These are phyloP conservation scores for Bergia sp. DNA, from an alignment of 92 coral and sea anemone genomes.

Conservation along the genomic window DNA sequence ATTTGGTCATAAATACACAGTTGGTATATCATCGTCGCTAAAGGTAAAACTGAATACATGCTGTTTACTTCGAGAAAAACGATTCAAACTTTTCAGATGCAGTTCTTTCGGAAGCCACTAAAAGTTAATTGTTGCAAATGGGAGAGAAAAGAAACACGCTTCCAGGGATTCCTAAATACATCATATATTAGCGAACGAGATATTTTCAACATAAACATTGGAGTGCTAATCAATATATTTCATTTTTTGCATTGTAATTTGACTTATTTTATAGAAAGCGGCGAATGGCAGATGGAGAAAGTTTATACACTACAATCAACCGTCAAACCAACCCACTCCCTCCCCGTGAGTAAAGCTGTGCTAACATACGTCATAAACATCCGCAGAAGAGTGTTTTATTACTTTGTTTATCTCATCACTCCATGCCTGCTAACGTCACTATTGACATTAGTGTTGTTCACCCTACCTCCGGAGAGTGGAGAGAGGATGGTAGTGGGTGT, in stretches of 20 bases:
- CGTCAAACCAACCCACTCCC: constrained; percentile 51
- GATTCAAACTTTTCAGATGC: too few relatives aligned
- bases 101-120: too few relatives aligned
- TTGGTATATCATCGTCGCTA: too few relatives aligned
- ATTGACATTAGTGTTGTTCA: constrained; percentile 74
- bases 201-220: background rate
- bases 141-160: too few relatives aligned
- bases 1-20: too few relatives aligned
- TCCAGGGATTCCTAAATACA: too few relatives aligned
- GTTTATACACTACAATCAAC: constrained; percentile 62
- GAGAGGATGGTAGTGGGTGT: constrained; percentile 98
- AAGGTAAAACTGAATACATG: too few relatives aligned
- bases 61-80: too few relatives aligned
- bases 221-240: background rate
- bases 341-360: constrained; percentile 59
- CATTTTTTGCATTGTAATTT: background rate
- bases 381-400: constrained; percentile 89
- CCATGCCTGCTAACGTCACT: constrained; percentile 91
- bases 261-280: constrained; percentile 67
- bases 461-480: constrained; percentile 95
- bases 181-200: too few relatives aligned
- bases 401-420: constrained; percentile 81
- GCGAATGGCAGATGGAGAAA: constrained; percentile 78
- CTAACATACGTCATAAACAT: constrained; percentile 83
- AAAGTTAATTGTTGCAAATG: too few relatives aligned